Percentiles rank a stretch among this genome's conserved stretches.
phyloP scores from a whole-genome alignment of 2,888 invertebrate genomes.

The Sinotaia quadrata region DNA sequence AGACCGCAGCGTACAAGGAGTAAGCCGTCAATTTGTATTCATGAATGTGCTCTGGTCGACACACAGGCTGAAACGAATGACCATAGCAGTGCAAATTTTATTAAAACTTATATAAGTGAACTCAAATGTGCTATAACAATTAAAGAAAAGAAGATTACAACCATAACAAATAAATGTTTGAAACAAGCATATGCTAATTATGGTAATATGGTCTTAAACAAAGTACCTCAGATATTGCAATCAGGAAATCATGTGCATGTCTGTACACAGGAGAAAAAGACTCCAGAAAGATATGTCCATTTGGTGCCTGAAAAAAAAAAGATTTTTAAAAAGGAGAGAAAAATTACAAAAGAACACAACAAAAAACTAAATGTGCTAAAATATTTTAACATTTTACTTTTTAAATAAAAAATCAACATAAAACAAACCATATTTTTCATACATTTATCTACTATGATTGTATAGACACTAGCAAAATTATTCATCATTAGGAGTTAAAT shows the following conservation, averaged over 20 bases:
- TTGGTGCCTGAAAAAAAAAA: conserved; percentile 81
- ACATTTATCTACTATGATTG: too few species aligned
- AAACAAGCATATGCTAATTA: not conserved
- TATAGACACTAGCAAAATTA: too few species aligned
- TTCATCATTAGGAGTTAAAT: too few species aligned
- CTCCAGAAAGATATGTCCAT: conserved; percentile 98
- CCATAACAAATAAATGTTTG: not conserved
- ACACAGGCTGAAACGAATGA: conserved; percentile 84
- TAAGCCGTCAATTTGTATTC: conserved; percentile 96
- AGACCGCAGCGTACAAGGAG: conserved; percentile 98
- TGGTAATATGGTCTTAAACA: not conserved
- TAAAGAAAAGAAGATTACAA: conserved; percentile 4
- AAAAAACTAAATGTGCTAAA: too few species aligned
- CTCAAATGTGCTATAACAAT: not conserved
- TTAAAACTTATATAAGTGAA: not conserved
- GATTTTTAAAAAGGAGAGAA: not conserved
- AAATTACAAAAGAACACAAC: not conserved
- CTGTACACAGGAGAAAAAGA: conserved; percentile 99
- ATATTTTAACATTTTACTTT: too few species aligned
- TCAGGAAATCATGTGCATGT: conserved; percentile 99
- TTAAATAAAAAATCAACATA: too few species aligned
- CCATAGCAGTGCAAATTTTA: not conserved
- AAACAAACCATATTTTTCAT: too few species aligned
- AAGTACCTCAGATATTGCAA: conserved; percentile 91
- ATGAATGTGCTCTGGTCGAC: conserved; percentile 96